Evolutionary conservation across 2,797 vertebrate species (phyloP).

Genomic region (Centropyge bicolor): DNA sequence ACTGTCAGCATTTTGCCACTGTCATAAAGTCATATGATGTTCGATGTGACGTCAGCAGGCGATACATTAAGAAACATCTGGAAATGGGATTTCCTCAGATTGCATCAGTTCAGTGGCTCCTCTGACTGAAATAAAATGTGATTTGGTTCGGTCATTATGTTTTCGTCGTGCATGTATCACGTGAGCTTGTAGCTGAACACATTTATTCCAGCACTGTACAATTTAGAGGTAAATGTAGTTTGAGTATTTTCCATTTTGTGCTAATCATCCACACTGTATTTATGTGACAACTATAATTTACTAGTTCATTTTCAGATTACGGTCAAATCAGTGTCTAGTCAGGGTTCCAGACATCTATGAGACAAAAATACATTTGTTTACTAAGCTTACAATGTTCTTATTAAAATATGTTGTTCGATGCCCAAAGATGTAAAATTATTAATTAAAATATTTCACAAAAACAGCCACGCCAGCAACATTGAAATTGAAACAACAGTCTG

Average conservation of each 20-base stretch:
- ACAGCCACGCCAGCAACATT: background rate
- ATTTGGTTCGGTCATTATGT: slow-evolving; percentile 42
- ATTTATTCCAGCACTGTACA: background rate
- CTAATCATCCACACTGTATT: background rate
- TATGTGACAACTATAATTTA: background rate
- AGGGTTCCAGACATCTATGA: background rate
- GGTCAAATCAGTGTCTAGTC: background rate
- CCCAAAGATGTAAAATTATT: background rate
- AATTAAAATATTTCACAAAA: background rate
- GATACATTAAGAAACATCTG: slow-evolving; percentile 15
- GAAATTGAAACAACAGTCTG: too few species aligned
- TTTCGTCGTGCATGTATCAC: background rate
- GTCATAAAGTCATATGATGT: slow-evolving; percentile 1
- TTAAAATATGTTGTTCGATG: background rate
- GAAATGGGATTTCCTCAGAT: slow-evolving; percentile 32
- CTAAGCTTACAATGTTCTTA: background rate
- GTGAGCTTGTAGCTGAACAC: background rate
- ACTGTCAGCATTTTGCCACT: slow-evolving; percentile 27
- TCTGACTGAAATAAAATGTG: slow-evolving; percentile 68
- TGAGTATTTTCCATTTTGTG: background rate
- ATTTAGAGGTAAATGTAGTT: background rate
- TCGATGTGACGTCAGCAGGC: background rate
- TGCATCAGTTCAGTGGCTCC: slow-evolving; percentile 35
- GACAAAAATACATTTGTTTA: background rate
- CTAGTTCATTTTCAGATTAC: background rate